These are phyloP conservation scores for Lethenteron reissneri DNA, from an alignment of 2,113 vertebrate genomes.

Conservation along the genomic window DNA sequence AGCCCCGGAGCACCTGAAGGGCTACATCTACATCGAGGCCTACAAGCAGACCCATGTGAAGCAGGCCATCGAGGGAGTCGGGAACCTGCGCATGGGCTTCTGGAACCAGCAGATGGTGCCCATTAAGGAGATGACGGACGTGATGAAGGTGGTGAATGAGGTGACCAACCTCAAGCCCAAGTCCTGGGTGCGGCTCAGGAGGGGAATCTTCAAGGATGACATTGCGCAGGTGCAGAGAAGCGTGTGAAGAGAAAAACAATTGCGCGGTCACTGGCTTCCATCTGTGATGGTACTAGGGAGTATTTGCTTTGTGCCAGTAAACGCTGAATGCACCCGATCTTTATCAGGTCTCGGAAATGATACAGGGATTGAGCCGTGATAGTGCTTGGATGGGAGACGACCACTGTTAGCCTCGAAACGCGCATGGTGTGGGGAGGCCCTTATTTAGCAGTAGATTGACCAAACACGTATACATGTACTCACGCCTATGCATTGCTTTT, in stretches of 20 bases:
- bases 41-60: not conserved
- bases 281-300: too few species aligned
- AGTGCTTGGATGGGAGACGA: too few species aligned
- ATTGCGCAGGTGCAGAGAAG: not conserved
- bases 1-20: conserved; percentile 1
- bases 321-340: too few species aligned
- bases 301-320: too few species aligned
- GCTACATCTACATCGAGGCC: conserved; percentile 5
- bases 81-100: conserved; percentile 1
- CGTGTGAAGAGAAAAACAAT: not conserved
- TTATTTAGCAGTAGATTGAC: too few species aligned
- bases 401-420: too few species aligned
- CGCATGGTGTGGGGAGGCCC: too few species aligned
- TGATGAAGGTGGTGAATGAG: conserved; percentile 4
- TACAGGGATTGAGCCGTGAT: too few species aligned
- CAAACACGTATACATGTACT: too few species aligned
- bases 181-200: conserved; percentile 1
- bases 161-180: conserved; percentile 2
- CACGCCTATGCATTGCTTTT: too few species aligned
- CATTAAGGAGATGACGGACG: conserved; percentile 5
- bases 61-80: conserved; percentile 4
- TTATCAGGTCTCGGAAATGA: too few species aligned
- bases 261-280: too few species aligned
- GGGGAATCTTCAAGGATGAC: conserved; percentile 3
- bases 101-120: conserved; percentile 6